Evolutionary conservation across 2,888 invertebrate genomes (phyloP), one percentile per base, ranked within the genome.

Genomic region (Isoperla grammatica): DNA sequence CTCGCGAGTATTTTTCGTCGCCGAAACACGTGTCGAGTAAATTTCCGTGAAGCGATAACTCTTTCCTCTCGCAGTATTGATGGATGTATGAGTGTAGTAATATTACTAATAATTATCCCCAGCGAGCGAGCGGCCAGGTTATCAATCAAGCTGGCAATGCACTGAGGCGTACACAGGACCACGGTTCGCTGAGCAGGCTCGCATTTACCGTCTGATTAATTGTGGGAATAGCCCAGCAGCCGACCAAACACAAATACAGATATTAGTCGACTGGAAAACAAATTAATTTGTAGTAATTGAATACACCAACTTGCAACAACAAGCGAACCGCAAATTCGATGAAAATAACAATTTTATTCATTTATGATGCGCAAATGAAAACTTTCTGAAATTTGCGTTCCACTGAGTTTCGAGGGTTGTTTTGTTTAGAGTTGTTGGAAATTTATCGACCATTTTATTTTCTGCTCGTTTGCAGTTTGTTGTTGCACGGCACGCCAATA

Each of bases 171-270:
- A n/a, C 15, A 23, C 15, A 20, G 49, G 3, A 29, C 29, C 15
- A 29, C 29, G 49, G 29, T 49, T 13, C 13, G 13, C 35, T 29
- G 49, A 2, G 3, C 49, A 29, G 22, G n/a, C 5, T 29, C 49
- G 35, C 49, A 49, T 49, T 49, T 49, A 49, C 49, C 49, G 56
- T 56, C 59, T 63, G 63, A 63, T 64, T 64, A 64, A 64, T 64
- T 64, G 64, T 60, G 64, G 62, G 61, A 58, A 59, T 57, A 29
- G 29, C 29, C 49, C 22, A 49, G 29, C 49, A 29, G 49, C 29
- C 15, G 12, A 49, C 23, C 15, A 49, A 49, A 22, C 29, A 49
- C 49, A 49, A 49, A 49, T 49, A 49, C 49, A 29, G 49, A 49
- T 49, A 49, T 49, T 49, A 23, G 49, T 49, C 49, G 29, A 29